These are phyloP conservation scores for Grammomys dolichurus DNA, from an alignment of 2,113 vertebrate species.

Conservation along the genomic window DNA sequence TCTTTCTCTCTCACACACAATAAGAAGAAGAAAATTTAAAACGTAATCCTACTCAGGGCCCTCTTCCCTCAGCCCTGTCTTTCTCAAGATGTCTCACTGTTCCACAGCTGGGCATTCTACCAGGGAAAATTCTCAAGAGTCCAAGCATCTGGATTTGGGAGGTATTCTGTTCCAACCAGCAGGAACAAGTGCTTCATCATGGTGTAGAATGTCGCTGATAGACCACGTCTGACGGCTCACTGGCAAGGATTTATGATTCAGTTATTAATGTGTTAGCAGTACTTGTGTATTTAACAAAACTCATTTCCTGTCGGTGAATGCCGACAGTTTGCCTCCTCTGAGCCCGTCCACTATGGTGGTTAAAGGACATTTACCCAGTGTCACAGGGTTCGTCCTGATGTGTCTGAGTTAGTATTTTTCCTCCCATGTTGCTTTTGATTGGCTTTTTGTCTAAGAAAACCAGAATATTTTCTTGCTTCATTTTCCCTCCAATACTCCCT, in stretches of 20 bases:
- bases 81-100: constrained; percentile 12
- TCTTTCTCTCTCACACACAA: neutral
- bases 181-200: constrained; percentile 23
- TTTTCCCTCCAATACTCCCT: neutral
- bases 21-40: neutral
- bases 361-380: constrained; percentile 16
- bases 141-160: constrained; percentile 29
- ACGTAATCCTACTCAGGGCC: neutral
- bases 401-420: neutral
- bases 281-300: constrained; percentile 80
- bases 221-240: constrained; percentile 53
- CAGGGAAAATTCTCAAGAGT: neutral
- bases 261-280: constrained; percentile 84
- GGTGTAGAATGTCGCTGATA: neutral
- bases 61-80: neutral
- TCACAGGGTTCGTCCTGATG: constrained; percentile 36
- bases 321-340: constrained; percentile 75
- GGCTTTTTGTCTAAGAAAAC: constrained; percentile 46
- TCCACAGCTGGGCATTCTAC: neutral
- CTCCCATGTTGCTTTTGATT: neutral
- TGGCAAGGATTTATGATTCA: constrained; percentile 76
- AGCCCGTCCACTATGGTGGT: constrained; percentile 65
- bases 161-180: constrained; percentile 17
- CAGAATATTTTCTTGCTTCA: constrained; percentile 11
- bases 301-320: constrained; percentile 72